Evolutionary conservation across 2,113 vertebrate species (phyloP).

Genomic region (Ursus arctos): DNA sequence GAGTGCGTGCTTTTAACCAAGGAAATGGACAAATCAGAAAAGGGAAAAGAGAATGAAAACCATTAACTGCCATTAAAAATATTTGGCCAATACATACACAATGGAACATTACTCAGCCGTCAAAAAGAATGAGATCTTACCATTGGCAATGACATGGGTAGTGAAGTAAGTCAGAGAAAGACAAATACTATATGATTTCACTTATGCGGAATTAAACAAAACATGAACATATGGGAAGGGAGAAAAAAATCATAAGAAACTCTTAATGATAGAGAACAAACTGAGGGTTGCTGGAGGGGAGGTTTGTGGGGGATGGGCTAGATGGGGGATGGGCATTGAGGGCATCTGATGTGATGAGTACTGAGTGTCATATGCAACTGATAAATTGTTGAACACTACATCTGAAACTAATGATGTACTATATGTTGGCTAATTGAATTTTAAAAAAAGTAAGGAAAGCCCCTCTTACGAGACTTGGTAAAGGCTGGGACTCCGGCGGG

Average conservation of each 20-base stretch:
- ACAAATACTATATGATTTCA: not conserved
- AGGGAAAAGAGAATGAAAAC: not conserved
- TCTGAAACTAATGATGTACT: not conserved
- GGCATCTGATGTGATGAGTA: not conserved
- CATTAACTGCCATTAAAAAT: not conserved
- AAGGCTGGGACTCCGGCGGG: conserved; percentile 82
- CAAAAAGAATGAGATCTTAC: not conserved
- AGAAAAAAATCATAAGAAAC: not conserved
- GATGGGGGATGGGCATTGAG: not conserved
- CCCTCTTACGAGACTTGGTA: conserved; percentile 82
- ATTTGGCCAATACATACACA: not conserved
- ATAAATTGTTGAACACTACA: not conserved
- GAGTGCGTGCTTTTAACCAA: not conserved
- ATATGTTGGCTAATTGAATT: not conserved
- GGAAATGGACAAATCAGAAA: not conserved
- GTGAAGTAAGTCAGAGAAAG: not conserved
- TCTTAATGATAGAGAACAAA: not conserved
- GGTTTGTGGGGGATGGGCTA: not conserved
- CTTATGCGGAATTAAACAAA: not conserved
- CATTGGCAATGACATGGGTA: not conserved
- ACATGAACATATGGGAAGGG: not conserved
- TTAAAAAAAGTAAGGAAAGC: not conserved
- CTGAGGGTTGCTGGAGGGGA: not conserved
- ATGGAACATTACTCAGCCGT: not conserved
- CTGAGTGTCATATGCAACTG: not conserved